Conservation (phyloP, 1,140 invertebrate genomes). For the Zaprionus capensis region DNA sequence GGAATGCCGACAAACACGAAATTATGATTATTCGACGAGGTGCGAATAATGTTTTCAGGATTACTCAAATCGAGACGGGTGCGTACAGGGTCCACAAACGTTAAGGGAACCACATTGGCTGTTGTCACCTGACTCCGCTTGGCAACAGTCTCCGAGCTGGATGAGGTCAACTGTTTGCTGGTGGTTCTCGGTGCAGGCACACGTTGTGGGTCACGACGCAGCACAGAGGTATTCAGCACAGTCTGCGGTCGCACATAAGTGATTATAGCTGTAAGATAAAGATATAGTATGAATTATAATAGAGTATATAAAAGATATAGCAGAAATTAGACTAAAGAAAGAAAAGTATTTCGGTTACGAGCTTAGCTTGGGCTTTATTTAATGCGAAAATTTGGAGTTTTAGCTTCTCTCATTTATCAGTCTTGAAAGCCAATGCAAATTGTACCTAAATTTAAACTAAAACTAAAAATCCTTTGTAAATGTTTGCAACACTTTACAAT, state of each 20-base stretch:
- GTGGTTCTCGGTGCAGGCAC: slow-evolving; percentile 12
- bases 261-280: slow-evolving; percentile 24
- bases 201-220: slow-evolving; percentile 16
- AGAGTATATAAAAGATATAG: neutral
- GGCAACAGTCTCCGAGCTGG: neutral
- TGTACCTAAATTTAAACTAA: neutral
- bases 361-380: slow-evolving; percentile 14
- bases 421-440: neutral
- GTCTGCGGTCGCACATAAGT: neutral
- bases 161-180: slow-evolving; percentile 10
- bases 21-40: slow-evolving; percentile 59
- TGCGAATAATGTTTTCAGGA: slow-evolving; percentile 52
- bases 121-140: neutral
- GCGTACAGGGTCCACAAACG: slow-evolving; percentile 20
- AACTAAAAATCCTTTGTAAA: neutral
- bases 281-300: neutral
- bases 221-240: neutral
- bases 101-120: neutral
- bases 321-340: neutral
- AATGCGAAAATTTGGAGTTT: slow-evolving; percentile 3
- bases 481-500: neutral
- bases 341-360: neutral
- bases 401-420: neutral
- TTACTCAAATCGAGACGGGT: slow-evolving; percentile 36
- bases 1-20: slow-evolving; percentile 62